A percentile compares a stretch with the other conserved stretches of the same genome.
These are phyloP conservation scores for Condylura cristata DNA, from an alignment of 2,113 vertebrate species.

Conservation along the genomic window DNA sequence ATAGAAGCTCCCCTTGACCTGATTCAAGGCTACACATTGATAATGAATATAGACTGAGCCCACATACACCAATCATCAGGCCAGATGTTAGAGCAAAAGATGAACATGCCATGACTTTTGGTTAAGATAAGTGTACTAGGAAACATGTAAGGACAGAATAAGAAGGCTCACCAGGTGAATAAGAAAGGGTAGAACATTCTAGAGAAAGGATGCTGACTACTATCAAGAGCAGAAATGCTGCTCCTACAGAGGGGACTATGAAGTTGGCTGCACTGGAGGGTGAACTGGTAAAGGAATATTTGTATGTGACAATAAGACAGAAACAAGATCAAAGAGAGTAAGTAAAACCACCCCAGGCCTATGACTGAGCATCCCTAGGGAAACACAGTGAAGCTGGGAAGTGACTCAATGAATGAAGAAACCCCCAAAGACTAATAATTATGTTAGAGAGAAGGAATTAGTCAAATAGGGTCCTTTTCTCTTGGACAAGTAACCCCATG, in stretches of 20 bases:
- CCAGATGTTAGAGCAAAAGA: neutral
- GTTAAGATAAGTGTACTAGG: neutral
- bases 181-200: neutral
- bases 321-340: neutral
- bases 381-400: neutral
- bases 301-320: neutral
- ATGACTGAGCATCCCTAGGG: neutral
- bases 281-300: neutral
- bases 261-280: no score
- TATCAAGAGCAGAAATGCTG: neutral
- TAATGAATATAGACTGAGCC: neutral
- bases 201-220: neutral
- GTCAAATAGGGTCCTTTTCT: neutral
- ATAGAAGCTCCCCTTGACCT: neutral
- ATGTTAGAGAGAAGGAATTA: neutral
- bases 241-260: rapidly evolving
- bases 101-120: rapidly evolving
- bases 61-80: neutral
- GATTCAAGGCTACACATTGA: neutral
- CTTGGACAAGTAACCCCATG: neutral
- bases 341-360: neutral
- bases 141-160: neutral
- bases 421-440: rapidly evolving
- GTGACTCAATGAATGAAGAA: neutral
- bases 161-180: neutral